Evolutionary conservation across 1,140 invertebrate species (phyloP), one percentile per base, ranked within the genome.

Genomic region (Danaus plexippus): DNA sequence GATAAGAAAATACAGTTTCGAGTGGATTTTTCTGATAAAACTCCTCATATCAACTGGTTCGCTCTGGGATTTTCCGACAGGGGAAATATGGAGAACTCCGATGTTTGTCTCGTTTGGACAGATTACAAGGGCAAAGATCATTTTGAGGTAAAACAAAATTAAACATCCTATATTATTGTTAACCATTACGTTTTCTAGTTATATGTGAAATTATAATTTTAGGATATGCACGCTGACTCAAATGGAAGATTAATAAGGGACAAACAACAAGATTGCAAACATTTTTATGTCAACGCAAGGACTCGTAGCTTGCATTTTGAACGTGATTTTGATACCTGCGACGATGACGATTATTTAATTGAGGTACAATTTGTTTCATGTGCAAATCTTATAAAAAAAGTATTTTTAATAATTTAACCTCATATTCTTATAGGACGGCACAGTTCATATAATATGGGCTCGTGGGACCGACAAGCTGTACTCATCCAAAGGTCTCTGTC

Each of bases 21-120:
- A 62, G n/a, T 87, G n/a, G 51, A 67, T n/a, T 91, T 89, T 11
- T 92, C 89, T 2, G 92, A 89, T 66, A 94, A 94, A 5, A 90
- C 91, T 58, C 91, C 94, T 3, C 67, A 75, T 1, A 84, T 85
- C 58, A 87, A 87, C 13, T 97, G 95, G 95, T 92, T 97, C 63
- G 94, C 94, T 2, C 71, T 98, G 50, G 97, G 97, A 41, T 98
- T 98, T 87, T 98, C 97, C 0, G 92, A 97, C 74, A 92, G 95
- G 64, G 97, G 97, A 5, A 89, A 93, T 43, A 55, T 90, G 0
- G 89, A 89, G 32, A 90, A 92, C 44, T 94, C 95, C 1, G 97
- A 98, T 88, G 92, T 96, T 59, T 97, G 96, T 68, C 79, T 98
- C 9, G 88, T 96, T 41, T 96, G 94, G 93, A 88, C 88, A 4